Conservation (phyloP, 2,888 invertebrate genomes). For the Harmothoe impar region DNA sequence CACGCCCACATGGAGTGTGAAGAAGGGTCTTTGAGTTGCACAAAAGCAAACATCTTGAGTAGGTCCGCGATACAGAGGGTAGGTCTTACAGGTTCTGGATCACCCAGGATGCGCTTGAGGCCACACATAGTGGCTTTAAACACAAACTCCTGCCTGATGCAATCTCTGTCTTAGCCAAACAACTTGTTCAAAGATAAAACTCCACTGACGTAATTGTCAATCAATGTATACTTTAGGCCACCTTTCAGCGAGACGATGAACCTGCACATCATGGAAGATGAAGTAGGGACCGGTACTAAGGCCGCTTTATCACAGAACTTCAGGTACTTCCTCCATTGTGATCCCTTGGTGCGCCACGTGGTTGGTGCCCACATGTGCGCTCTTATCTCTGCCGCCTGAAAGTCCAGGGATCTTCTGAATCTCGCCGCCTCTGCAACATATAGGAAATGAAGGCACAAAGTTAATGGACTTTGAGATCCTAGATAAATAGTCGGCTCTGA, state of each 20-base stretch:
- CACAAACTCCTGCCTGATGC: neutral
- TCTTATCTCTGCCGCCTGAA: neutral
- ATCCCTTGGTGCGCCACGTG: neutral
- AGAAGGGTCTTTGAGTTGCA: neutral
- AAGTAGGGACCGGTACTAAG: neutral
- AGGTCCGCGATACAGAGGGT: neutral
- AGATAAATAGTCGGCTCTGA: too few relatives aligned
- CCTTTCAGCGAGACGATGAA: neutral
- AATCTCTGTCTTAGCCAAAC: neutral
- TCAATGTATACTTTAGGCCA: neutral
- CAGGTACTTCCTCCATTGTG: slow-evolving; percentile 5
- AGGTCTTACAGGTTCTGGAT: neutral
- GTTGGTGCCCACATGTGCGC: neutral
- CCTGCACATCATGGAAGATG: neutral
- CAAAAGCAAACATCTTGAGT: neutral
- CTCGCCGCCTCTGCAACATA: neutral
- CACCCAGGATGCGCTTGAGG: neutral
- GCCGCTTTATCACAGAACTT: neutral
- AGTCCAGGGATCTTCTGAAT: neutral
- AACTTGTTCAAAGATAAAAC: slow-evolving; percentile 2
- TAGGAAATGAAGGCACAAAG: neutral
- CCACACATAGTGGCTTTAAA: neutral
- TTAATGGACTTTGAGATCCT: neutral
- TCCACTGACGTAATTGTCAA: too few relatives aligned
- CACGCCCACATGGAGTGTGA: neutral